Percentiles rank a stretch among this genome's conserved stretches.
Evolutionary conservation across 2,888 invertebrate species (phyloP).

Genomic region (Xylota segnis): DNA sequence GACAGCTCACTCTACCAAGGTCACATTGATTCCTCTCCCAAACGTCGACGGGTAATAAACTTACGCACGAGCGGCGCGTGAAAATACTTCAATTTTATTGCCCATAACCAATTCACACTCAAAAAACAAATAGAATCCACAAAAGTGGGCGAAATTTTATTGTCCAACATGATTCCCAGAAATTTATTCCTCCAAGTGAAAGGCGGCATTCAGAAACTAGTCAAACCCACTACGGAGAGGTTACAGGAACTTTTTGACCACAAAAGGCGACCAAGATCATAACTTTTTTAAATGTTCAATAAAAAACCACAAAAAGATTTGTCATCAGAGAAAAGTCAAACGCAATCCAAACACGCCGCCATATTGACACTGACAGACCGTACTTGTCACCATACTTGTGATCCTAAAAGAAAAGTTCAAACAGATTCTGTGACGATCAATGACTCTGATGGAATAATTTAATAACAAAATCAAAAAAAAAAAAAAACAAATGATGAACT

Average conservation of each 20-base stretch:
- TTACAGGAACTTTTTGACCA: background rate
- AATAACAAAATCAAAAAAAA: slow-evolving; percentile 9
- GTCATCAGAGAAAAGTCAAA: background rate
- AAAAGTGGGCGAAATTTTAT: slow-evolving; percentile 1
- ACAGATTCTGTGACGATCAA: background rate
- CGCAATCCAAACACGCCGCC: background rate
- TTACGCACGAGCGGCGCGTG: background rate
- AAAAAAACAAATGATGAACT: slow-evolving; percentile 61
- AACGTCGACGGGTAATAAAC: background rate
- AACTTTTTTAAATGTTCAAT: background rate
- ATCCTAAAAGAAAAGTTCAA: too few species aligned
- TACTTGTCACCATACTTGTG: too few species aligned
- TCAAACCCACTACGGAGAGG: background rate
- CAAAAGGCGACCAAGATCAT: slow-evolving; percentile 1
- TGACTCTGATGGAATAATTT: slow-evolving; percentile 29
- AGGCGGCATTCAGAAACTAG: background rate
- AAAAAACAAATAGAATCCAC: background rate
- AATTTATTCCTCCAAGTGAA: background rate
- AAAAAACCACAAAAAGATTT: background rate
- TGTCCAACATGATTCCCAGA: background rate
- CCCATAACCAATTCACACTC: background rate
- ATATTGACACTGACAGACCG: too few species aligned
- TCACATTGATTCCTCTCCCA: too few species aligned
- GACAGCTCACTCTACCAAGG: too few species aligned
- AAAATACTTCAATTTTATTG: slow-evolving; percentile 2